Conservation (phyloP, 2,797 vertebrate genomes). For the Acipenser ruthenus region DNA sequence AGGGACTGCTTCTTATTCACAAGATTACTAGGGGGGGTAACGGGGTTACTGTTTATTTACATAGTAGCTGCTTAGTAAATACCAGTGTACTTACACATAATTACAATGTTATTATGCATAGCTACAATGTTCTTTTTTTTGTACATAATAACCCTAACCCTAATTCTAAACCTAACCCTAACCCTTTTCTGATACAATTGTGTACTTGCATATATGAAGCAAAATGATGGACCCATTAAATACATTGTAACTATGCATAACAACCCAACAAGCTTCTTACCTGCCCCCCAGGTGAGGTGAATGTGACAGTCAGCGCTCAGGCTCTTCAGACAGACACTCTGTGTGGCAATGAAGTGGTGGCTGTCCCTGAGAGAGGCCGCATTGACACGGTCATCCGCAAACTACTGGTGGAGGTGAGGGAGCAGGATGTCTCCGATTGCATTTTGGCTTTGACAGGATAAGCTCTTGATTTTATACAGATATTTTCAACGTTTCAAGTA, state of each 20-base stretch:
- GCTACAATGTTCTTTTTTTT: no score
- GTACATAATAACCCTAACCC: no score
- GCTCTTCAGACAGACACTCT: slow-evolving; percentile 43
- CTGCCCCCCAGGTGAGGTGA: slow-evolving; percentile 50
- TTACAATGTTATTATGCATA: no score
- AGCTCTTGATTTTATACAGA: no score
- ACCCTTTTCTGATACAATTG: no score
- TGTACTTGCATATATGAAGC: not conserved
- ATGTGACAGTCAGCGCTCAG: slow-evolving; percentile 64
- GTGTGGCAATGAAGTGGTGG: slow-evolving; percentile 53
- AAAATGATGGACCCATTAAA: not conserved
- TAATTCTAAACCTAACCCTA: no score
- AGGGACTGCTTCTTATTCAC: slow-evolving; percentile 6
- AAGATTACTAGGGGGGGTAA: not conserved
- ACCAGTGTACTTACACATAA: no score
- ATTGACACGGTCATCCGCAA: slow-evolving; percentile 57
- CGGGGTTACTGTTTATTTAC: no score
- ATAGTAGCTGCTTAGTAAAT: no score
- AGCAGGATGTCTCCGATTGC: not conserved
- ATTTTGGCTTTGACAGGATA: no score
- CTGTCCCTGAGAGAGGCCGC: slow-evolving; percentile 47
- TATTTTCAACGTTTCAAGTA: no score
- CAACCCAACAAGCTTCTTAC: not conserved
- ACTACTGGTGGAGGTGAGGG: slow-evolving; percentile 57
- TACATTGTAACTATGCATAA: no score